Conservation (phyloP, 2,888 invertebrate genomes). For the Drosophila ochracea region DNA sequence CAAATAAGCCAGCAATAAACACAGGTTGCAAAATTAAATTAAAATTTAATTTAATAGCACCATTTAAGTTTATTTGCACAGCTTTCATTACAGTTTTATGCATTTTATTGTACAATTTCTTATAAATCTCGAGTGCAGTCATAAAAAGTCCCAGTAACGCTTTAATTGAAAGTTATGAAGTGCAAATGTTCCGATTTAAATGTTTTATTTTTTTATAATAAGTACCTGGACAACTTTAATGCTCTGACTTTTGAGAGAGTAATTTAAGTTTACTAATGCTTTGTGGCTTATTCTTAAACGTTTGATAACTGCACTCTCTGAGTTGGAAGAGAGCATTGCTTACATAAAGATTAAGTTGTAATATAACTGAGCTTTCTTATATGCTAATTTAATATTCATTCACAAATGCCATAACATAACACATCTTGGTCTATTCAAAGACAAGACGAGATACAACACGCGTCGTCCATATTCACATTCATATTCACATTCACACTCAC, state of each 20-base stretch:
- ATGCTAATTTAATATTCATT: slow-evolving; percentile 41
- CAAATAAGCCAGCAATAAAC: slow-evolving; percentile 52
- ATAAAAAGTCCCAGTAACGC: neutral
- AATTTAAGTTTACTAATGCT: neutral
- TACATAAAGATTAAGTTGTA: slow-evolving; percentile 2
- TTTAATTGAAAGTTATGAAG: slow-evolving; percentile 15
- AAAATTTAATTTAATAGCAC: slow-evolving; percentile 54
- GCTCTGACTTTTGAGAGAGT: neutral
- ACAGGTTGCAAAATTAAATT: slow-evolving; percentile 67
- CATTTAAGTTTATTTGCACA: slow-evolving; percentile 62
- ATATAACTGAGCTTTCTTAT: neutral
- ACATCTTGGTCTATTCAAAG: slow-evolving; percentile 10
- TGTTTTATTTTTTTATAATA: neutral
- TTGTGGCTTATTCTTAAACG: slow-evolving; percentile 3
- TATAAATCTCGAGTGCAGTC: neutral
- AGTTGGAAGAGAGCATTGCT: neutral
- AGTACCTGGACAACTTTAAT: neutral
- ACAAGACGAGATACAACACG: slow-evolving; percentile 7
- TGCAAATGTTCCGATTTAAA: slow-evolving; percentile 3
- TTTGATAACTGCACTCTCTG: neutral
- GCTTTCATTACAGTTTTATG: slow-evolving; percentile 29
- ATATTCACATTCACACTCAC: neutral
- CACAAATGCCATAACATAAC: slow-evolving; percentile 11
- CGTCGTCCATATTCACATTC: neutral
- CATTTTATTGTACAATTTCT: neutral